A percentile compares a stretch with the other conserved stretches of the same genome.
Conservation (phyloP, 2,113 vertebrate genomes). For the Pelecanoides urinatrix region DNA sequence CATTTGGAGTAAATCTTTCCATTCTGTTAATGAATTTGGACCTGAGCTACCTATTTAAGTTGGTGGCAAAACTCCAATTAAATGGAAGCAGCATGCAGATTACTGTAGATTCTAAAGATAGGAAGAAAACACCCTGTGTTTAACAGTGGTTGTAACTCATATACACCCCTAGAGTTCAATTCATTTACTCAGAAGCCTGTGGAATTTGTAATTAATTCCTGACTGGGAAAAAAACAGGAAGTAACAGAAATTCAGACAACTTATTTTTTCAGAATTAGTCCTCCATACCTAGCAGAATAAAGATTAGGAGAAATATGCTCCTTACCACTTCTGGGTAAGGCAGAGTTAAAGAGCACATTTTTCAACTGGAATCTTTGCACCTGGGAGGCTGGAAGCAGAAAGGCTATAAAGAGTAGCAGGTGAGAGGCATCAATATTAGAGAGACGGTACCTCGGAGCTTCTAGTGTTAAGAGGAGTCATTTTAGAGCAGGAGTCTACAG, state of each 20-base stretch:
- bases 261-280: background rate
- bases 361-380: background rate
- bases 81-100: background rate
- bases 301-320: background rate
- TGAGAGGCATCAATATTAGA: background rate
- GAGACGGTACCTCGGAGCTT: background rate
- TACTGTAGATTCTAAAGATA: background rate
- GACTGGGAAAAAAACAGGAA: background rate
- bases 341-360: background rate
- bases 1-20: background rate
- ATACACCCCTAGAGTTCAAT: background rate
- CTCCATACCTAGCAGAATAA: background rate
- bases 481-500: background rate
- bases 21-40: constrained; percentile 3
- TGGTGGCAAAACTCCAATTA: background rate
- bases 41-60: background rate
- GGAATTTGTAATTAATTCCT: background rate
- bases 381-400: background rate
- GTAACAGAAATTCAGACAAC: background rate
- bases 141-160: background rate
- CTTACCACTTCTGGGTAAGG: background rate
- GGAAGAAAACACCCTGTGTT: background rate
- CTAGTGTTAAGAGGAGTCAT: background rate
- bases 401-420: background rate
- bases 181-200: background rate